Evolutionary conservation across 2,113 vertebrate genomes (phyloP).

Genomic region (Anhinga rufa): DNA sequence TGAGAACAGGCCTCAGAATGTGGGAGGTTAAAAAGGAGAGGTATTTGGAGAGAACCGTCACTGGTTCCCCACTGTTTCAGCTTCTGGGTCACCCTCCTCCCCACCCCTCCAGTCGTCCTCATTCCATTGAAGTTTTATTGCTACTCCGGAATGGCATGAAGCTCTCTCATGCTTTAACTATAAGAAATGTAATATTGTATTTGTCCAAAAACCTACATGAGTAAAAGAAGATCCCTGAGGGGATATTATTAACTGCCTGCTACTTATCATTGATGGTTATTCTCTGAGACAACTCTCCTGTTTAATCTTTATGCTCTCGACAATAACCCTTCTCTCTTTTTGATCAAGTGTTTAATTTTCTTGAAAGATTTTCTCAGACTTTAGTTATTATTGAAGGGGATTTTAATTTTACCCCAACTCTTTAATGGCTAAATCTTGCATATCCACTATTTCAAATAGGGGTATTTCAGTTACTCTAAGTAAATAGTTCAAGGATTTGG

Average conservation of each 20-base stretch:
- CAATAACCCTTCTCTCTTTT: slow-evolving; percentile 68
- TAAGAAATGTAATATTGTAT: slow-evolving; percentile 40
- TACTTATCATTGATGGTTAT: slow-evolving; percentile 65
- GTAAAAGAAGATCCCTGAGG: slow-evolving; percentile 54
- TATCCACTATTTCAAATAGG: slow-evolving; percentile 66
- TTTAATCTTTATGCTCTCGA: slow-evolving; percentile 72
- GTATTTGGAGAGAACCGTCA: background rate
- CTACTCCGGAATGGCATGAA: background rate
- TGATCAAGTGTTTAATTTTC: slow-evolving; percentile 80
- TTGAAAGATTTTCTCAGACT: slow-evolving; percentile 75
- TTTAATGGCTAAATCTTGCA: slow-evolving; percentile 74
- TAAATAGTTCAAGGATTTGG: slow-evolving; percentile 74
- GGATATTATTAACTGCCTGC: slow-evolving; percentile 59
- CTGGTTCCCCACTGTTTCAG: background rate
- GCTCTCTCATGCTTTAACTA: background rate
- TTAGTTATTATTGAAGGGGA: slow-evolving; percentile 70
- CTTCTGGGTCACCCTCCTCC: background rate
- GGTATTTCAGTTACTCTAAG: slow-evolving; percentile 73
- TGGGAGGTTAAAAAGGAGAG: background rate
- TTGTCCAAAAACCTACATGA: slow-evolving; percentile 54
- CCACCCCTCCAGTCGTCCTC: background rate
- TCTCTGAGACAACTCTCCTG: slow-evolving; percentile 60
- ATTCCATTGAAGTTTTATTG: slow-evolving; percentile 27
- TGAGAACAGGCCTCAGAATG: background rate
- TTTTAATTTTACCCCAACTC: slow-evolving; percentile 71